These are phyloP conservation scores for Podargus strigoides DNA, from an alignment of 2,797 vertebrate genomes.

Conservation along the genomic window DNA sequence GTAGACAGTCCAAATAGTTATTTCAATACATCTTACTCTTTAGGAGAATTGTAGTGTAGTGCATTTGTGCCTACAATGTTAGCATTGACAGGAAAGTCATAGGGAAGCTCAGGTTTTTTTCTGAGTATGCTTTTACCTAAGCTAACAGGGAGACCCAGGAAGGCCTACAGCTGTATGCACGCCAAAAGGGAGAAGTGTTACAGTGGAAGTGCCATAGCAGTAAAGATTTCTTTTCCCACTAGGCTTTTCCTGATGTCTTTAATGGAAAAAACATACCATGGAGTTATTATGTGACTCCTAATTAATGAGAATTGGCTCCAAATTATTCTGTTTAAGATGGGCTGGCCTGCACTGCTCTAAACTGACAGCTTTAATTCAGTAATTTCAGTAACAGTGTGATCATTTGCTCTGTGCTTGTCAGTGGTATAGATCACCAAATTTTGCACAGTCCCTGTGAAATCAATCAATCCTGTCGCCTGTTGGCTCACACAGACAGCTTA, in stretches of 20 bases:
- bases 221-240: neutral
- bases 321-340: neutral
- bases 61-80: neutral
- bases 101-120: neutral
- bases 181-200: neutral
- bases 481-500: neutral
- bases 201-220: neutral
- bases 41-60: neutral
- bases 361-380: neutral
- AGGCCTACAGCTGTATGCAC: neutral
- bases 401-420: neutral
- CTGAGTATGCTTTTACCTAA: neutral
- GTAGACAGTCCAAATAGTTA: neutral
- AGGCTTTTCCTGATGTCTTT: neutral
- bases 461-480: neutral
- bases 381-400: neutral
- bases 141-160: neutral
- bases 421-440: neutral
- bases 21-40: neutral
- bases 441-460: neutral
- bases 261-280: neutral
- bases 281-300: neutral
- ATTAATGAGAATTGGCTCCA: neutral
- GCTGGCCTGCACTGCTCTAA: neutral
- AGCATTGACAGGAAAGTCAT: neutral